These are phyloP conservation scores for Sebastiscus tertius DNA, from an alignment of 2,797 vertebrate genomes.

Conservation along the genomic window DNA sequence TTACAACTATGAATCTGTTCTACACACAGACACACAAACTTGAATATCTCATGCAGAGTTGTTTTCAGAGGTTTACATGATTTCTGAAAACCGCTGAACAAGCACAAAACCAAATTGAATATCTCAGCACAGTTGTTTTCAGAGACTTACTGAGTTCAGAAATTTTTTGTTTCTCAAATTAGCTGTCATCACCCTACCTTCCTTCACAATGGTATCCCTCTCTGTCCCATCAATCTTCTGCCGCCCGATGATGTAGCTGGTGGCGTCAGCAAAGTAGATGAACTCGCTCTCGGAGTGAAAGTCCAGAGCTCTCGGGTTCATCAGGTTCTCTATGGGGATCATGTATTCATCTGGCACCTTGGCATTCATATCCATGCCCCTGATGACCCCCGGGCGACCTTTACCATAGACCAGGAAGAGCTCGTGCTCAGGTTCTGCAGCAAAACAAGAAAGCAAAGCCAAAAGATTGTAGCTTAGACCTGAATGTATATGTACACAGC, in stretches of 20 bases:
- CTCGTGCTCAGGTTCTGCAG: constrained; percentile 93
- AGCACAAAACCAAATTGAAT: no score
- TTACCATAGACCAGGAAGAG: constrained; percentile 96
- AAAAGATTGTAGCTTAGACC: background rate
- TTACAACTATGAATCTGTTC: background rate
- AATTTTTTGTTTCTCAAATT: background rate
- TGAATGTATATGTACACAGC: background rate
- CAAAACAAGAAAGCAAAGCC: constrained; percentile 13
- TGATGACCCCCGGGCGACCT: constrained; percentile 94
- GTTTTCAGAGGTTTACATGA: background rate
- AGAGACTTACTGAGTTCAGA: no score
- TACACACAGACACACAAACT: background rate
- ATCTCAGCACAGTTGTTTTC: no score
- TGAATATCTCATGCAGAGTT: background rate
- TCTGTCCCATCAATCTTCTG: constrained; percentile 97
- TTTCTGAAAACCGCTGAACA: background rate
- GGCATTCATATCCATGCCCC: constrained; percentile 96
- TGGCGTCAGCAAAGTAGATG: constrained; percentile 97
- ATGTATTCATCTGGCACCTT: constrained; percentile 97
- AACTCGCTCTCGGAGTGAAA: constrained; percentile 94
- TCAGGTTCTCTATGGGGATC: constrained; percentile 98
- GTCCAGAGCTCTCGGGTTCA: constrained; percentile 96
- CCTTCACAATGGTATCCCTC: constrained; percentile 93
- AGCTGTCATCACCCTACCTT: constrained; percentile 78
- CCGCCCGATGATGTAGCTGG: constrained; percentile 94